These are phyloP conservation scores for Trisateles emortualis DNA, from an alignment of 2,888 invertebrate species.

Conservation along the genomic window DNA sequence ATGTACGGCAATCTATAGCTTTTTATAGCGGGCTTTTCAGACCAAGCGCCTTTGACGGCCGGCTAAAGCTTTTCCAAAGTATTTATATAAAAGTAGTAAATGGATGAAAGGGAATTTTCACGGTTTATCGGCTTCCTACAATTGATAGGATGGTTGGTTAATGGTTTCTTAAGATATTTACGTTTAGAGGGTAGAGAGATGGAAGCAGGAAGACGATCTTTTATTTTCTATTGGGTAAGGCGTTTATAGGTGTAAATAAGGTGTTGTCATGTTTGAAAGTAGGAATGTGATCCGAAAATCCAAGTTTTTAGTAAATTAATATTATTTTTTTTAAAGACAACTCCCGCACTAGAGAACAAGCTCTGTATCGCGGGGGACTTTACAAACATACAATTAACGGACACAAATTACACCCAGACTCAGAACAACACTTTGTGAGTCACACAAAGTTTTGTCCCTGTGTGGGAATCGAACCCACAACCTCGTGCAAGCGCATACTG, in stretches of 20 bases:
- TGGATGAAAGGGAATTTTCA: conserved; percentile 10
- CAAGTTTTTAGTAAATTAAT: too few relatives aligned
- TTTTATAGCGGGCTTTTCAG: conserved; percentile 17
- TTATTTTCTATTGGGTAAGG: too few relatives aligned
- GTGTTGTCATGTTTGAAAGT: neutral
- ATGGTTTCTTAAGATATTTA: neutral
- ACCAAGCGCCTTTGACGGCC: conserved; percentile 12
- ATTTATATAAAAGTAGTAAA: conserved; percentile 15
- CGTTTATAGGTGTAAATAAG: too few relatives aligned
- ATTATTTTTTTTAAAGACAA: neutral
- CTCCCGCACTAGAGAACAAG: too few relatives aligned
- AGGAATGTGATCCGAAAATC: too few relatives aligned
- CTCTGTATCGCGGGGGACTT: too few relatives aligned
- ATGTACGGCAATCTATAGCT: conserved; percentile 21
- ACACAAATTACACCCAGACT: too few relatives aligned
- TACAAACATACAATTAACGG: too few relatives aligned
- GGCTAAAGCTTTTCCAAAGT: conserved; percentile 8
- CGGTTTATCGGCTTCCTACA: conserved; percentile 8
- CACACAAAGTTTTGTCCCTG: too few relatives aligned
- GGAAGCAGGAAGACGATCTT: neutral
- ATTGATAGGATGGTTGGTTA: conserved; percentile 1
- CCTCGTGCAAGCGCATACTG: too few relatives aligned
- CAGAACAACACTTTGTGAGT: too few relatives aligned
- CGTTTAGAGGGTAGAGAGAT: neutral
- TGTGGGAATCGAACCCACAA: too few relatives aligned